Evolutionary conservation across 1,140 invertebrate genomes (phyloP).

Genomic region (Drosophila auraria): DNA sequence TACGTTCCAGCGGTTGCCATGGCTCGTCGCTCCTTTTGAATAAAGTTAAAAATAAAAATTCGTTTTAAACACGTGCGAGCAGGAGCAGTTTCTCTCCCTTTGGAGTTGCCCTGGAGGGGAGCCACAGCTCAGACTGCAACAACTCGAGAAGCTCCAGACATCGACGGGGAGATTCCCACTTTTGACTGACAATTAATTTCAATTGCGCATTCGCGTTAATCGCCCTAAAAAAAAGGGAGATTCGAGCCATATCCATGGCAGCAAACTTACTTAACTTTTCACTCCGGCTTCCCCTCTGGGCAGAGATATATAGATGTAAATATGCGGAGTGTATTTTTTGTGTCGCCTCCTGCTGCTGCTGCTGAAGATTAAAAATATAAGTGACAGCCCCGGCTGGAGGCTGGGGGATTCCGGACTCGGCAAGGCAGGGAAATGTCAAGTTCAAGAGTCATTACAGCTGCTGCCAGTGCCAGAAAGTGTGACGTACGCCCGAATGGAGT

Average conservation of each 20-base stretch:
- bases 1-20: slow-evolving; percentile 49
- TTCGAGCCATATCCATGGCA: slow-evolving; percentile 22
- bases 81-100: slow-evolving; percentile 1
- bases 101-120: slow-evolving; percentile 19
- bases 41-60: slow-evolving; percentile 76
- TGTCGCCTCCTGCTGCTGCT: slow-evolving; percentile 63
- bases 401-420: slow-evolving; percentile 15
- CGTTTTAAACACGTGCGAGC: slow-evolving; percentile 71
- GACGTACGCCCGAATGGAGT: slow-evolving; percentile 32
- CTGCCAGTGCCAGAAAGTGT: slow-evolving; percentile 43
- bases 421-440: slow-evolving; percentile 73
- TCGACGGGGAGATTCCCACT: slow-evolving; percentile 41
- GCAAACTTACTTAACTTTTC: slow-evolving; percentile 54
- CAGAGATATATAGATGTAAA: slow-evolving; percentile 24
- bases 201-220: slow-evolving; percentile 82
- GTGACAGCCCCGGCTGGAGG: slow-evolving; percentile 55
- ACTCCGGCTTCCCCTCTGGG: slow-evolving; percentile 36
- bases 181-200: slow-evolving; percentile 84
- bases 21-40: slow-evolving; percentile 20
- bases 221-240: slow-evolving; percentile 58
- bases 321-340: slow-evolving; percentile 49
- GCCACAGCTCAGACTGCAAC: slow-evolving; percentile 17
- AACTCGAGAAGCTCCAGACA: slow-evolving; percentile 11
- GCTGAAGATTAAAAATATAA: slow-evolving; percentile 78
- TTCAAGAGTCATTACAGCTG: slow-evolving; percentile 82